Evolutionary conservation across 1,140 invertebrate genomes (phyloP).

Genomic region (Cylas formicarius): DNA sequence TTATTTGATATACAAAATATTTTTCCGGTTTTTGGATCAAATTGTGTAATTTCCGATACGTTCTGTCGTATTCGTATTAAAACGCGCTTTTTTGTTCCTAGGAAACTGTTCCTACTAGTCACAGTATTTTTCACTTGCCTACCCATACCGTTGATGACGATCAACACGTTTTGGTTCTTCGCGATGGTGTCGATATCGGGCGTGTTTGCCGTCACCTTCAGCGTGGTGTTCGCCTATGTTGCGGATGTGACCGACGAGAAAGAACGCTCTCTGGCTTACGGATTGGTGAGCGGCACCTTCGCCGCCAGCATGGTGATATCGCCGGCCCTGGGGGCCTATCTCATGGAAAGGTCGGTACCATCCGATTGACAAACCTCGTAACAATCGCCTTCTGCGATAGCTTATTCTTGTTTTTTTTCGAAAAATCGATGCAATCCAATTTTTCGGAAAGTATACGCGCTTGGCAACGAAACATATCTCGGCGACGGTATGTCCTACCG

Average conservation of each 20-base stretch:
- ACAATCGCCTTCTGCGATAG: too few relatives aligned
- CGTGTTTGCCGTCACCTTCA: conserved; percentile 97
- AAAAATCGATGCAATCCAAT: too few relatives aligned
- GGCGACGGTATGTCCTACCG: too few relatives aligned
- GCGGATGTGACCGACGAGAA: conserved; percentile 98
- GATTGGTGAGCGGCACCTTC: conserved; percentile 93
- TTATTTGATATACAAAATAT: too few relatives aligned
- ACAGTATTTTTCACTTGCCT: conserved; percentile 99
- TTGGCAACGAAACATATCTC: too few relatives aligned
- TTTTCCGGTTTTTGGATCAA: too few relatives aligned
- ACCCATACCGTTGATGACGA: conserved; percentile 97
- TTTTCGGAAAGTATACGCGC: too few relatives aligned
- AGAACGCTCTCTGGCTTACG: conserved; percentile 93
- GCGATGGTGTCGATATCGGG: conserved; percentile 98
- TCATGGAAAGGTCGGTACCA: conserved; percentile 70
- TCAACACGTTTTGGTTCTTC: conserved; percentile 99
- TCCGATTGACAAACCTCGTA: too few relatives aligned
- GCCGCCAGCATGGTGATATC: conserved; percentile 96
- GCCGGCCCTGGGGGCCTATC: conserved; percentile 90
- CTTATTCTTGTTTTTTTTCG: too few relatives aligned
- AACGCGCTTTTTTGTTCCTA: conserved; percentile 7
- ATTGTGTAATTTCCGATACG: too few relatives aligned
- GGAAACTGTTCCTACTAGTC: conserved; percentile 93
- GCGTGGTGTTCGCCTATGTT: conserved; percentile 98
- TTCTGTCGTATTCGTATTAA: too few relatives aligned